Evolutionary conservation across 2,888 invertebrate species (phyloP), one percentile per base, ranked within the genome.

Genomic region (Pyrocoelia pectoralis): DNA sequence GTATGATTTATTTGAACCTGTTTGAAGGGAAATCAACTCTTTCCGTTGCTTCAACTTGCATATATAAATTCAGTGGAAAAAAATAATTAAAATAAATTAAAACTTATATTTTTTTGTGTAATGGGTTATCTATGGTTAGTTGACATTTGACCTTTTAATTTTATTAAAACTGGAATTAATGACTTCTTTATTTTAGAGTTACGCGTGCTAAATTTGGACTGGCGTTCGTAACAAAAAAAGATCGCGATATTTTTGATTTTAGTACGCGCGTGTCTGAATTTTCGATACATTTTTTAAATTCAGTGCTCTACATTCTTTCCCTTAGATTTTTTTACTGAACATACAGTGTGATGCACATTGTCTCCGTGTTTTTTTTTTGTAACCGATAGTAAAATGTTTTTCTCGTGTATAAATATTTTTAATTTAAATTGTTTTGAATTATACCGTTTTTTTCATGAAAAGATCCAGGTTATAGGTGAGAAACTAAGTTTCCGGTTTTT

Each of bases 1-100:
- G 33, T 51, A 52, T 52, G 61, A 56, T 62, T 62, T 62, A 62
- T 56, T 18, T 50, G 56, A 56, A 56, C 61, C 61, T 28, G 61
- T 56, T 62, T 15, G 17, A 53, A 56, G 61, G 61, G 56, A 62
- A 62, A 62, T 57, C 56, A 56, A 62, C 52, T 52, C 51, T 56
- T 62, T 62, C 56, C 61, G 56, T 49, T 62, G 2, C 9, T n/a
- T n/a, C 33, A n/a, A 33, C n/a, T 33, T 33, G n/a, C 9, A 33
- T 33, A 33, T 8, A 33, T 8, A 33, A 24, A 24, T 24, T 24
- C 3, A 24, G 6, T 24, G 6, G 24, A 24, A 24, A 24, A 24
- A 24, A 33, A 33, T n/a, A 33, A 33, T 33, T n/a, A 33, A 33
- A 33, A 24, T 24, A 33, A 33, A 33, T 33, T 33, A 33, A 33